Base-by-base conservation (phyloP, 2,888 invertebrate genomes). In the Chrysolina oricalcia region DNA sequence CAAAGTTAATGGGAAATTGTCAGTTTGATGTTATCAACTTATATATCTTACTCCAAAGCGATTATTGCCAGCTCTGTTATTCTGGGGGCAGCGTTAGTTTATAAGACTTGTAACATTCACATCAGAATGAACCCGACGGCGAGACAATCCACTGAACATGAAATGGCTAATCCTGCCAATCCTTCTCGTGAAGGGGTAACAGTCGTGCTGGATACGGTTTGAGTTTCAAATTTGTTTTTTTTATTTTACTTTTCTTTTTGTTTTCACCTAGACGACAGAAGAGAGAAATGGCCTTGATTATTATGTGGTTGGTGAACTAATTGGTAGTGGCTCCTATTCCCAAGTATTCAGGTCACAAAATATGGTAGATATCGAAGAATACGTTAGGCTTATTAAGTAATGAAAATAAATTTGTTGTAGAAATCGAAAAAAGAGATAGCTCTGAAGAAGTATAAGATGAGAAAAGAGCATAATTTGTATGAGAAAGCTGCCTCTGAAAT, bases 401-500 rank as follows among this genome's bases (percentile, higher is more conserved):
- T 35, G 6, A 35, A 35, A 35, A 8, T 35, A 35, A 35, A 4
- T 65, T 56, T 19, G 9, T 72, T 76, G 43, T 35, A 78, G 78
- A 70, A 40, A 17, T 71, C 65, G 2, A 59, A 65, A 40, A 1
- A n/a, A 6, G 17, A 11, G 0, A 65, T 78, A 13, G 78, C 78
- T 64, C 69, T 78, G 4, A 78, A 78, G 62, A 63, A 70, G 10
- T 76, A 74, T 41, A 70, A 72, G 21, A 67, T 74, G 68, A 71
- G 50, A 63, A 59, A 59, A 40, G 56, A 72, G 35, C 59, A 66
- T 13, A 40, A 10, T 53, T 56, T 43, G 27, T 43, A 43, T 43
- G 43, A 63, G 46, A 68, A 74, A 23, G 78, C 79, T 48, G 81
- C 80, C 43, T 70, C 70, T 11, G 81, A 81, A 75, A 79, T 81